Base-by-base conservation (phyloP, 2,888 invertebrate genomes). In the Diogma glabrata region DNA sequence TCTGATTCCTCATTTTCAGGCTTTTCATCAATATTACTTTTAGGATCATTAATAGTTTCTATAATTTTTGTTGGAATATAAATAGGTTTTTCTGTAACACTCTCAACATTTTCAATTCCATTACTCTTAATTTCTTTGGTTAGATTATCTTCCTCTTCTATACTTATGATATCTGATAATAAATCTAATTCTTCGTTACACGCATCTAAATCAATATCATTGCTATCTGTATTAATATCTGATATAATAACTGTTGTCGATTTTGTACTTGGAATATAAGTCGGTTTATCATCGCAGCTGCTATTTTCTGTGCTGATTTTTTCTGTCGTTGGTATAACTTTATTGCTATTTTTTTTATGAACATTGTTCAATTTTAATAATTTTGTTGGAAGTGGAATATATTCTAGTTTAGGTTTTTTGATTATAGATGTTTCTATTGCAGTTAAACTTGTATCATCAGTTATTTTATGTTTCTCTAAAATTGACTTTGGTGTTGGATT, bases 371-470 rank as follows among this genome's bases (percentile, higher is more conserved):
- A 67, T 63, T 3, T 69, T 58, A 9, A 59, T 5, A 68, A 67
- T 46, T 68, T 64, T n/a, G 64, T 67, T 0, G 70, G 69, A 49
- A 52, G 40, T 2, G 56, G 56, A 19, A 66, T 63, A 55, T 70
- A 70, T 56, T 70, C 70, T 22, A 70, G 55, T 46, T 65, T 67
- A 1, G 58, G 58, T 23, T 64, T 64, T 51, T 65, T 67, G 6
- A 57, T 57, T 1, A 8, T 20, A 3, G 46, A 9, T n/a, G 16
- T 14, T 10, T 26, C 23, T 8, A 61, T 55, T 16, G 59, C 48
- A 16, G 52, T 49, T 20, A 57, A 55, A 7, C 58, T 51, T 8
- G 56, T 57, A 49, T 57, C 57, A 50, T 38, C 46, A 38, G 52
- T 51, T 17, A 24, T 5, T 26, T 49, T 47, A 4, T 28, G 24